phyloP scores from a whole-genome alignment of 2,888 invertebrate species.

The Rhagium mordax region DNA sequence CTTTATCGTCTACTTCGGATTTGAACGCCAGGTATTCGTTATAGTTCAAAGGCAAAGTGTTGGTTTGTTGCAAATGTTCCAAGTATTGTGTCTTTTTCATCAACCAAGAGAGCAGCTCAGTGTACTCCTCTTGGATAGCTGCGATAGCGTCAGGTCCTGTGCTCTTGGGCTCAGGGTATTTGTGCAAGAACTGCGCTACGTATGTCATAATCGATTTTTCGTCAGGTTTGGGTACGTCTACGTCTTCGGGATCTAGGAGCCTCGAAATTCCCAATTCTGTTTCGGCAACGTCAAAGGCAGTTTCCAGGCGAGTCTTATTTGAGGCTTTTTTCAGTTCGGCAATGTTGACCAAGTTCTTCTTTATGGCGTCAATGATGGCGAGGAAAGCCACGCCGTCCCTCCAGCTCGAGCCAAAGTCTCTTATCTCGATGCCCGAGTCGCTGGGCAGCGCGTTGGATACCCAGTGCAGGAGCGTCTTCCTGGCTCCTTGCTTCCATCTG shows the following conservation, averaged over 20 bases:
- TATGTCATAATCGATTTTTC: slow-evolving; percentile 99
- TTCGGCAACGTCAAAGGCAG: slow-evolving; percentile 95
- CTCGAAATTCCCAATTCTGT: slow-evolving; percentile 91
- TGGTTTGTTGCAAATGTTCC: slow-evolving; percentile 83
- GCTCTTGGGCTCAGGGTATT: slow-evolving; percentile 90
- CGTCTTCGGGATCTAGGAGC: slow-evolving; percentile 95
- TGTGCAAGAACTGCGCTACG: slow-evolving; percentile 97
- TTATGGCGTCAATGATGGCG: slow-evolving; percentile 95
- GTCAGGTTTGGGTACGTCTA: slow-evolving; percentile 95
- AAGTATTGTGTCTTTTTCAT: slow-evolving; percentile 83
- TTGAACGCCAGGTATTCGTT: slow-evolving; percentile 86
- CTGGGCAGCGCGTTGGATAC: slow-evolving; percentile 93
- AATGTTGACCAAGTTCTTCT: slow-evolving; percentile 91
- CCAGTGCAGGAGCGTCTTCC: slow-evolving; percentile 94
- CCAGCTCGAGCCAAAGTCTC: slow-evolving; percentile 97
- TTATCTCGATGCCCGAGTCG: slow-evolving; percentile 89
- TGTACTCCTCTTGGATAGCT: slow-evolving; percentile 86
- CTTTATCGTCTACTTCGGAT: slow-evolving; percentile 82
- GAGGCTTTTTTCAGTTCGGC: slow-evolving; percentile 84
- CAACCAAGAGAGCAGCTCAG: slow-evolving; percentile 87
- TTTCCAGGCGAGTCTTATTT: slow-evolving; percentile 89
- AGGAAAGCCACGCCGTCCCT: slow-evolving; percentile 96
- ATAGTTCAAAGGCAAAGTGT: slow-evolving; percentile 84
- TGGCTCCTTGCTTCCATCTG: slow-evolving; percentile 90
- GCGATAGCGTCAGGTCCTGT: slow-evolving; percentile 82